Conservation (phyloP, 1,140 invertebrate species). For the Lucilia cuprina region DNA sequence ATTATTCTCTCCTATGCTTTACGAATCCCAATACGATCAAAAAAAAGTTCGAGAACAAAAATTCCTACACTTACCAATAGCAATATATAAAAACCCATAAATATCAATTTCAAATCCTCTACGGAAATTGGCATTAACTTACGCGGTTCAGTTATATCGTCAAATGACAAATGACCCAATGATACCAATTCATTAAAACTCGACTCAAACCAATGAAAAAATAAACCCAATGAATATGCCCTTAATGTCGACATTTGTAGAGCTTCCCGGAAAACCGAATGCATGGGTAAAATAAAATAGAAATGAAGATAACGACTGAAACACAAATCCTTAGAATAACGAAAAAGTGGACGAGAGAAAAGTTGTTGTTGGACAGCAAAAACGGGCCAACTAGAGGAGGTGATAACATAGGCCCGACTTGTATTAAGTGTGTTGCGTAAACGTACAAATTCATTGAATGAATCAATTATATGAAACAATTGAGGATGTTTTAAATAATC, state of each 20-base stretch:
- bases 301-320: background rate
- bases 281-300: background rate
- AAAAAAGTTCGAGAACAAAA: background rate
- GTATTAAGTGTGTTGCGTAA: background rate
- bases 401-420: background rate
- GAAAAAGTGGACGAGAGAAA: background rate
- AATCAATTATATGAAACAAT: background rate
- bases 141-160: background rate
- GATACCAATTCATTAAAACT: background rate
- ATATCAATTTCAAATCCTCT: background rate
- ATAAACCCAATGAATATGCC: background rate
- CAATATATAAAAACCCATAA: background rate
- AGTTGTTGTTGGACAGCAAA: background rate
- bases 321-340: background rate
- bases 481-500: background rate
- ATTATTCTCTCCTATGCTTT: no score
- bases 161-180: background rate
- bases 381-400: background rate
- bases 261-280: background rate
- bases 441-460: background rate
- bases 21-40: background rate
- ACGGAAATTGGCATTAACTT: background rate
- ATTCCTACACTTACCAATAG: background rate
- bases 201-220: background rate
- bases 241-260: background rate